These are phyloP conservation scores for Oncorhynchus nerka DNA, from an alignment of 2,113 vertebrate genomes.

Conservation along the genomic window DNA sequence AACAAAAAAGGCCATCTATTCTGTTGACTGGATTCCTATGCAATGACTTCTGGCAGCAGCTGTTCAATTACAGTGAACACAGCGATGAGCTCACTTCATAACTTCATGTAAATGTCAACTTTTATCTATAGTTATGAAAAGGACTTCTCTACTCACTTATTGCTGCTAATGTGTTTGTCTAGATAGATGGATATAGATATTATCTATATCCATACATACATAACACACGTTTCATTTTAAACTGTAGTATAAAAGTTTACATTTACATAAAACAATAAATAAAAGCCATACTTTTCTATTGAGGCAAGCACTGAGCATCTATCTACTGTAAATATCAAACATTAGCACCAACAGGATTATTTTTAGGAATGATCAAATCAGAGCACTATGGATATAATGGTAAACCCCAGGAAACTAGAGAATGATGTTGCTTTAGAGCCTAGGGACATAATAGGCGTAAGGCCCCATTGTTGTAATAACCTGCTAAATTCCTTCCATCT, in stretches of 20 bases:
- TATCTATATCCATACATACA: no score
- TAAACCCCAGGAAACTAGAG: slow-evolving; percentile 21
- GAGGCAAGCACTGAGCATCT: no score
- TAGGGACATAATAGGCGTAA: slow-evolving; percentile 42
- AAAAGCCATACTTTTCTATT: no score
- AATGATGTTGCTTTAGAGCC: slow-evolving; percentile 37
- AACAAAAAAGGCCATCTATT: slow-evolving; percentile 65
- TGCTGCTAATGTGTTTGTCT: slow-evolving; percentile 29
- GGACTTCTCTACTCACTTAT: background rate
- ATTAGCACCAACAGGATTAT: no score
- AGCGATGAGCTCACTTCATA: slow-evolving; percentile 51
- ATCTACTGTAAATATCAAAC: no score
- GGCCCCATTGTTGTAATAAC: slow-evolving; percentile 1
- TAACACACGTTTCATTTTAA: background rate
- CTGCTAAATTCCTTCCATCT: no score
- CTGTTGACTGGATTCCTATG: slow-evolving; percentile 63
- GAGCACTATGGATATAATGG: slow-evolving; percentile 32
- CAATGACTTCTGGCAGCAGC: slow-evolving; percentile 66
- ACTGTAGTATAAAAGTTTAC: background rate
- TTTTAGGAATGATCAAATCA: slow-evolving; percentile 24
- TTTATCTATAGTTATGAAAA: slow-evolving; percentile 37
- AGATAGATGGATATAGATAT: no score
- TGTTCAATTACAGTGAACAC: slow-evolving; percentile 57
- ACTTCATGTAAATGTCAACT: slow-evolving; percentile 50
- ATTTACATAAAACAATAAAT: slow-evolving; percentile 5